phyloP scores from a whole-genome alignment of 2,888 invertebrate species.

The Eupithecia insigniata region DNA sequence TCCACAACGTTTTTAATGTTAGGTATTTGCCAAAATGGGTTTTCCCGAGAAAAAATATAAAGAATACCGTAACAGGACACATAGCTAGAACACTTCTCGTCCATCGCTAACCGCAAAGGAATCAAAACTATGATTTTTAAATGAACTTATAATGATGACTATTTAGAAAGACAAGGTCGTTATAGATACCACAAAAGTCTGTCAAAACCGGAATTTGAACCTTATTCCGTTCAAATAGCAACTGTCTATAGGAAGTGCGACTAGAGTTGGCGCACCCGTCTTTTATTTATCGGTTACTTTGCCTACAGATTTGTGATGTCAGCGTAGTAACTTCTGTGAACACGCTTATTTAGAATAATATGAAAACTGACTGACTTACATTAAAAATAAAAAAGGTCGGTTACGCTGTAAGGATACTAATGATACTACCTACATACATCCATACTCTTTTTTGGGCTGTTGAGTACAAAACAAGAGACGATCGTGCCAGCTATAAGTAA shows the following conservation, averaged over 20 bases:
- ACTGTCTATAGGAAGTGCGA: background rate
- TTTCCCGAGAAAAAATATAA: background rate
- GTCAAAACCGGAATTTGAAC: background rate
- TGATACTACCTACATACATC: background rate
- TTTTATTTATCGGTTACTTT: too few relatives aligned
- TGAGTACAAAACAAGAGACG: background rate
- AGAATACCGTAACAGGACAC: background rate
- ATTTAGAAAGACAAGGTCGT: conserved; percentile 14
- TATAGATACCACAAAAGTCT: background rate
- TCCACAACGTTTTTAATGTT: too few relatives aligned
- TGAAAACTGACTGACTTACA: background rate
- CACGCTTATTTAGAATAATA: background rate
- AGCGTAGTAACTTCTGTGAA: too few relatives aligned
- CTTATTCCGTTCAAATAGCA: background rate
- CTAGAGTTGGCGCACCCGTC: too few relatives aligned
- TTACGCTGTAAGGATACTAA: background rate
- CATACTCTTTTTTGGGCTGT: background rate
- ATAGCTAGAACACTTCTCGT: conserved; percentile 6
- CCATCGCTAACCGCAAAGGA: conserved; percentile 19
- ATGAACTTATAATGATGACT: conserved; percentile 17
- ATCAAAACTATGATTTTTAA: conserved; percentile 15
- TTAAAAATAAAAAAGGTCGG: background rate
- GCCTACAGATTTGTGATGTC: too few relatives aligned
- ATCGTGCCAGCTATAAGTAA: background rate
- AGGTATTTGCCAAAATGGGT: background rate